Percentiles rank a stretch among this genome's conserved stretches.
phyloP scores from a whole-genome alignment of 2,888 invertebrate genomes.

The Drosophila kanekoi region DNA sequence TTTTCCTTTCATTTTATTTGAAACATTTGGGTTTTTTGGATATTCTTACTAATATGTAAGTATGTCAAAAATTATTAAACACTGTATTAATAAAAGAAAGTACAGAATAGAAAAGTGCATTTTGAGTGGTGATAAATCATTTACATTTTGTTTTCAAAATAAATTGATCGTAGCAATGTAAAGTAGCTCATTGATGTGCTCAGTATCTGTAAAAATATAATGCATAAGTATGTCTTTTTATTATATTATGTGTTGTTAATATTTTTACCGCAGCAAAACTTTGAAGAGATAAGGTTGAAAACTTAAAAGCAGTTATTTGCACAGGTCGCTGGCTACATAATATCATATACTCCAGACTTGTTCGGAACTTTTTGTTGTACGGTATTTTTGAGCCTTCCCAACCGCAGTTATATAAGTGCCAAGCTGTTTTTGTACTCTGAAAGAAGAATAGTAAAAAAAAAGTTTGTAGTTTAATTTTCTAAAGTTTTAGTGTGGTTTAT shows the following conservation, averaged over 20 bases:
- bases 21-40: too few relatives aligned
- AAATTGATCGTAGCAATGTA: conserved; percentile 82
- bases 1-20: too few relatives aligned
- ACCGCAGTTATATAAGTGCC: conserved; percentile 79
- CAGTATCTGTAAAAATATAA: conserved; percentile 72
- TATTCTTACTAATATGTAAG: too few relatives aligned
- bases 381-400: conserved; percentile 70
- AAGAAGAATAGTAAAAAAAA: neutral
- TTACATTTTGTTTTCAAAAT: conserved; percentile 60
- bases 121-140: neutral
- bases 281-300: conserved; percentile 83
- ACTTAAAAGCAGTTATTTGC: conserved; percentile 83
- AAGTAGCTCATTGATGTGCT: conserved; percentile 85
- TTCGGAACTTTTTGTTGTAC: conserved; percentile 61
- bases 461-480: too few relatives aligned
- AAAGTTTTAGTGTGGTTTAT: too few relatives aligned
- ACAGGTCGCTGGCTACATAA: conserved; percentile 82
- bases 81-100: too few relatives aligned
- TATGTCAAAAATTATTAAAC: too few relatives aligned
- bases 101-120: too few relatives aligned
- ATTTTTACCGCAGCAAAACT: conserved; percentile 81
- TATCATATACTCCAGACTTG: conserved; percentile 79
- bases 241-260: neutral
- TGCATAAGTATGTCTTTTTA: too few relatives aligned
- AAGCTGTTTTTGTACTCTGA: conserved; percentile 78